These are phyloP conservation scores for Cavia aperea DNA, from an alignment of 2,113 vertebrate genomes.

Conservation along the genomic window DNA sequence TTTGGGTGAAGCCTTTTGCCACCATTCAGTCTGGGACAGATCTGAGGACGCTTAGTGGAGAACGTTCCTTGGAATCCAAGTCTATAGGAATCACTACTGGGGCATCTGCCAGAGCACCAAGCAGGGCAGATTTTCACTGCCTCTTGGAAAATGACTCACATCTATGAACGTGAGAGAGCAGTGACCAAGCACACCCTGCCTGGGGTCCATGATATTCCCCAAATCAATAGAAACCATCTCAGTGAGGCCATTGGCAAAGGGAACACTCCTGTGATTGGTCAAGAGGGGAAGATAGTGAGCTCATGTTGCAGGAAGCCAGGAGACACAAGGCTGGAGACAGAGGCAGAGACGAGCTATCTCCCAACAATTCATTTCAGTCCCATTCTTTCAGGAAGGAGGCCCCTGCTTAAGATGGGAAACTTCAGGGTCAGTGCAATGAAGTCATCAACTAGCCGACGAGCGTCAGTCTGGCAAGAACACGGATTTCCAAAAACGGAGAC, in stretches of 20 bases:
- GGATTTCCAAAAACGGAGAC: background rate
- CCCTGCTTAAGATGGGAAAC: background rate
- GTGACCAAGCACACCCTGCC: background rate
- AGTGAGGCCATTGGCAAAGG: rapidly evolving
- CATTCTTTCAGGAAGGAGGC: background rate
- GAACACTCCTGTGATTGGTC: rapidly evolving
- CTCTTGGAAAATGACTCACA: background rate
- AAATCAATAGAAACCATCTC: background rate
- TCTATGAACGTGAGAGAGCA: background rate
- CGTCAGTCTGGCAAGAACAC: background rate
- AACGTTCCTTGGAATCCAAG: background rate
- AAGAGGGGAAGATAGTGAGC: background rate
- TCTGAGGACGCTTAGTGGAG: background rate
- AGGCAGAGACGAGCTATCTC: background rate
- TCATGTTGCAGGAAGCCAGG: background rate
- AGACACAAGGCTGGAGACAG: background rate
- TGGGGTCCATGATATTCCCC: background rate
- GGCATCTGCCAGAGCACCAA: too few species aligned
- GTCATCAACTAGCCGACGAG: background rate
- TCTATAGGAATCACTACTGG: too few species aligned
- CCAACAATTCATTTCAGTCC: background rate
- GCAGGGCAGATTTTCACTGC: background rate
- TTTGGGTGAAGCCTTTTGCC: background rate
- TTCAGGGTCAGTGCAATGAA: background rate
- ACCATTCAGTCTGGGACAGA: background rate